phyloP scores from a whole-genome alignment of 2,888 invertebrate species.

The Drosophila yooni region DNA sequence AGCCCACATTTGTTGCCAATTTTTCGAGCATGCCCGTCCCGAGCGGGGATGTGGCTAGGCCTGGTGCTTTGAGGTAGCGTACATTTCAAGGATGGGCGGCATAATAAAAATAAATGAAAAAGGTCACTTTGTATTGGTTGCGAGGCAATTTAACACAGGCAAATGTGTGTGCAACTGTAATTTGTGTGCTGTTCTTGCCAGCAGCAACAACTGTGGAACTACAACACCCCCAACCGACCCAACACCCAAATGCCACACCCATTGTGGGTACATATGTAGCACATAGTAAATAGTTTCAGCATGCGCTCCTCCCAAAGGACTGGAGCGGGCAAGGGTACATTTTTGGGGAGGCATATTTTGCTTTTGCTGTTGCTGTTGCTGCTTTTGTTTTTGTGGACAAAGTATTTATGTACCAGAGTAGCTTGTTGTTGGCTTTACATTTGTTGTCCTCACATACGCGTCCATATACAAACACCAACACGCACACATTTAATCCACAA shows the following conservation, averaged over 20 bases:
- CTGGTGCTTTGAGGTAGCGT: slow-evolving; percentile 18
- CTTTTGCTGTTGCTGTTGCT: slow-evolving; percentile 13
- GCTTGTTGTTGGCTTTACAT: slow-evolving; percentile 68
- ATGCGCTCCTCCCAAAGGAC: slow-evolving; percentile 41
- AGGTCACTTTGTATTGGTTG: slow-evolving; percentile 80
- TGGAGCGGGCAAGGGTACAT: slow-evolving; percentile 22
- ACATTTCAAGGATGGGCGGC: slow-evolving; percentile 24
- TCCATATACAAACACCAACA: slow-evolving; percentile 29
- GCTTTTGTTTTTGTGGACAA: slow-evolving; percentile 38
- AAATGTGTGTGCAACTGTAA: slow-evolving; percentile 78
- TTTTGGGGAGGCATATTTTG: slow-evolving; percentile 39
- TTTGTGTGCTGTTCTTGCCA: slow-evolving; percentile 66
- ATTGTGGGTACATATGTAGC: slow-evolving; percentile 58
- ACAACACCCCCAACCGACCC: slow-evolving; percentile 7
- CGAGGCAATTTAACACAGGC: slow-evolving; percentile 80
- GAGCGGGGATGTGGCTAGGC: neutral
- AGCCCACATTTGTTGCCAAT: slow-evolving; percentile 54
- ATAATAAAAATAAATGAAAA: slow-evolving; percentile 81
- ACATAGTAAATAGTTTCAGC: slow-evolving; percentile 73
- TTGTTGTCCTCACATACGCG: slow-evolving; percentile 50
- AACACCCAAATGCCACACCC: slow-evolving; percentile 23
- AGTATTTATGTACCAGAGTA: slow-evolving; percentile 56
- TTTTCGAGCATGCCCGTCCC: slow-evolving; percentile 48
- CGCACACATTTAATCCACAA: slow-evolving; percentile 51
- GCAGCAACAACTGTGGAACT: slow-evolving; percentile 52